Evolutionary conservation across 2,113 vertebrate genomes (phyloP), one percentile per base, ranked within the genome.

Genomic region (Xiphorhynchus elegans): DNA sequence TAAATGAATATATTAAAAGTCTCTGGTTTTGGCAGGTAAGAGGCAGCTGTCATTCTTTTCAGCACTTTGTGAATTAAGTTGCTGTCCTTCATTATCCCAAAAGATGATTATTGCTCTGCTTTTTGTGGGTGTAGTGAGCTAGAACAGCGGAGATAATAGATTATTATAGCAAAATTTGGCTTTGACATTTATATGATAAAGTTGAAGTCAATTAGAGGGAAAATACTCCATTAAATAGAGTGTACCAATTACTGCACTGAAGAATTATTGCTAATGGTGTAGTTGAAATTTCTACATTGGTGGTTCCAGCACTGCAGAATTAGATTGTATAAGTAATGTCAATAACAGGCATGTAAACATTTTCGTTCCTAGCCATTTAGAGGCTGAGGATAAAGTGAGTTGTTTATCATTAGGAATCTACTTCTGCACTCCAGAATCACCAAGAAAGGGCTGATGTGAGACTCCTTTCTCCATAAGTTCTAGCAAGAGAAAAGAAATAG

Each of bases 191-290:
- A 93, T 97, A 88, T 97, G 97, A 98, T 98, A 98, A 97, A 97
- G 98, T 97, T 97, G 82, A 95, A 98, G 97, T 97, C 98, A 98
- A 98, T 98, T 98, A 98, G 96, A 98, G 96, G 95, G 97, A 98
- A 98, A 98, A 97, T 97, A 96, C 76, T 97, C 94, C 95, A 97
- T 97, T 98, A 98, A 96, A 97, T 97, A 98, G 91, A 97, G 96
- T 95, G 82, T 97, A 96, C 95, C 97, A 98, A 98, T 98, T 97
- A 98, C 92, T 82, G 58, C 95, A 83, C 95, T 94, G 95, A 97
- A 97, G 91, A 96, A 85, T 93, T 96, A 96, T 64, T 96, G 96
- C 94, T 98, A 98, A 98, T 94, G 96, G 95, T 87, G 92, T 97
- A 98, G 98, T 97, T 97, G 97, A 98, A 98, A 98, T 98, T 97